Evolutionary conservation across 2,797 vertebrate species (phyloP).

Genomic region (Pachyuromys duprasi): DNA sequence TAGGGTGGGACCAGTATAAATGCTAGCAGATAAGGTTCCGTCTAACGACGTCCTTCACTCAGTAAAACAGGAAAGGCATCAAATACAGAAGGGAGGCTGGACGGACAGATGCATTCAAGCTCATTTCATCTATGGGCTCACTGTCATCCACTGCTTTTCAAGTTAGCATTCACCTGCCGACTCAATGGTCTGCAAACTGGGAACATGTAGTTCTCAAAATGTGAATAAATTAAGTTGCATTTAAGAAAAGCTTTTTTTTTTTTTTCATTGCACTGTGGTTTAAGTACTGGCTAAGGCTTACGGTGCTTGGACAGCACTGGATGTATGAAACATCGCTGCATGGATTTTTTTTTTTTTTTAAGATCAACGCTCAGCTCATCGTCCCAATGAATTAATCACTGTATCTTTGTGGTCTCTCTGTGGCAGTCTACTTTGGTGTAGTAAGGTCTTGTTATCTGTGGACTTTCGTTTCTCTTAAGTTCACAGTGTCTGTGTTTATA

Average conservation of each 20-base stretch:
- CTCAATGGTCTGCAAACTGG: not conserved
- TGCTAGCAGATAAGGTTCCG: not conserved
- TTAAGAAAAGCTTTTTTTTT: not conserved
- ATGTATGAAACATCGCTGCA: conserved; percentile 51
- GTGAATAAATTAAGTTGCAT: not conserved
- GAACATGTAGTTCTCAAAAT: not conserved
- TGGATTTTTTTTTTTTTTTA: conserved; percentile 51
- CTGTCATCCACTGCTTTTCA: not conserved
- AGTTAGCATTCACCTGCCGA: not conserved
- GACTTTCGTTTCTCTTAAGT: not conserved
- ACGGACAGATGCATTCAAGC: not conserved
- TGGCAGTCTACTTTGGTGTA: conserved; percentile 28
- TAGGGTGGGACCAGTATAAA: not conserved
- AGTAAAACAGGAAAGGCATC: not conserved
- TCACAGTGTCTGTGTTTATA: not conserved
- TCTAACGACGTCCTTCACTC: not conserved
- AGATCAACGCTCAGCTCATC: conserved; percentile 10
- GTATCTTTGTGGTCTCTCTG: conserved; percentile 62
- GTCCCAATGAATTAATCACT: conserved; percentile 46
- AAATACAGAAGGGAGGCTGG: not conserved
- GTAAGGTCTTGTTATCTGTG: not conserved
- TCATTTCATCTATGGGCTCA: not conserved
- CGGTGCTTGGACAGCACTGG: not conserved
- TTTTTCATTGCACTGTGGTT: not conserved
- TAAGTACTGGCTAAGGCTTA: not conserved